Evolutionary conservation across 2,113 vertebrate genomes (phyloP).

Genomic region (Grus americana): DNA sequence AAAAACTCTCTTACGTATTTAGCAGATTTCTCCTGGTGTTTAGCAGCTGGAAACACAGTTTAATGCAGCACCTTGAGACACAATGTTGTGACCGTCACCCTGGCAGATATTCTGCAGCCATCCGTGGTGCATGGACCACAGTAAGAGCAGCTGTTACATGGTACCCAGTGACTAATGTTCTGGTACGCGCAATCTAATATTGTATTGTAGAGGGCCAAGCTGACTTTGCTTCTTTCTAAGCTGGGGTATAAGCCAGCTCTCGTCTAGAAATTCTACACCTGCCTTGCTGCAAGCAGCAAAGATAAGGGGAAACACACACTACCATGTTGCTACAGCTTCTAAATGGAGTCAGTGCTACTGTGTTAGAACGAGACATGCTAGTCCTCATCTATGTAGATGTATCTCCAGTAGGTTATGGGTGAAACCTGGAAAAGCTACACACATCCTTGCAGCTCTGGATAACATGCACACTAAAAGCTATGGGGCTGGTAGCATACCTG

Average conservation of each 20-base stretch:
- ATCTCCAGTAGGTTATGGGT: neutral
- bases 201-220: neutral
- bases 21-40: neutral
- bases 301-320: neutral
- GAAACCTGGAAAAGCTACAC: neutral
- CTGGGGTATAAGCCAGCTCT: accelerated
- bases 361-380: neutral
- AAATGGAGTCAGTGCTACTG: neutral
- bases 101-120: neutral
- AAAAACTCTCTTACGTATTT: neutral
- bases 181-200: accelerated
- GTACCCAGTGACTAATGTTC: neutral
- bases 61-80: neutral
- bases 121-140: neutral
- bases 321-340: neutral
- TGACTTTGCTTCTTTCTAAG: neutral
- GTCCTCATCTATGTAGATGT: neutral
- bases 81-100: neutral
- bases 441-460: neutral
- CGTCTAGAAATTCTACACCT: neutral
- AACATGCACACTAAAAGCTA: neutral
- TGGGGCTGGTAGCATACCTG: accelerated
- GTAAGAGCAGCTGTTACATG: neutral
- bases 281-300: neutral
- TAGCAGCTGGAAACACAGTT: neutral